Conservation (phyloP, 1,140 invertebrate genomes). For the Pteromalus puparum region DNA sequence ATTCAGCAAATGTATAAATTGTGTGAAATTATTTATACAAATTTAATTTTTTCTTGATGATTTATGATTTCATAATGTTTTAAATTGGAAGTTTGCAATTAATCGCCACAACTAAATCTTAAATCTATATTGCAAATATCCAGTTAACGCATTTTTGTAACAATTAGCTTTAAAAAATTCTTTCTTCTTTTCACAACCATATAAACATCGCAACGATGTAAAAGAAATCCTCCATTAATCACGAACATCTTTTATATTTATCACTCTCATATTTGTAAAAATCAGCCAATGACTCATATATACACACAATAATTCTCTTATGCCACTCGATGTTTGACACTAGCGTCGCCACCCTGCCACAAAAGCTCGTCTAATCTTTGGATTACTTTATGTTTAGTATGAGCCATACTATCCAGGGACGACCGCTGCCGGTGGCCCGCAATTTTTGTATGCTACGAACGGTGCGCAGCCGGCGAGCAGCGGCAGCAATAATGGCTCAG, state of each 20-base stretch:
- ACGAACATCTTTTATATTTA: neutral
- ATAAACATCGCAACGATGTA: neutral
- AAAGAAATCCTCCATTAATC: neutral
- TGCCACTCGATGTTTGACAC: constrained; percentile 32
- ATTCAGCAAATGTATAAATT: neutral
- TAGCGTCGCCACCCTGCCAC: neutral
- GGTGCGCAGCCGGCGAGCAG: constrained; percentile 64
- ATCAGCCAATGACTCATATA: too few species aligned
- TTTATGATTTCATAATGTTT: neutral
- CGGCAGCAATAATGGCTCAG: constrained; percentile 61
- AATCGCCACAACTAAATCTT: neutral
- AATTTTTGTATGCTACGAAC: constrained; percentile 66
- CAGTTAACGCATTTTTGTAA: constrained; percentile 2
- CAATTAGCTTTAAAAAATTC: neutral
- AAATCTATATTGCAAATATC: neutral
- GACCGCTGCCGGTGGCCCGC: constrained; percentile 65
- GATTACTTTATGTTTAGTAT: constrained; percentile 63
- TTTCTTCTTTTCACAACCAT: neutral
- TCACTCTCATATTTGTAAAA: neutral
- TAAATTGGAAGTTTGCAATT: neutral
- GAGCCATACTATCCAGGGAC: constrained; percentile 72
- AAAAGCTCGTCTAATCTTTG: constrained; percentile 15
- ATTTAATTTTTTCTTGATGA: neutral
- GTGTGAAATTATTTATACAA: neutral
- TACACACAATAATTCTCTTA: neutral